phyloP scores from a whole-genome alignment of 2,888 invertebrate genomes.

The Hyposoter dolosus region DNA sequence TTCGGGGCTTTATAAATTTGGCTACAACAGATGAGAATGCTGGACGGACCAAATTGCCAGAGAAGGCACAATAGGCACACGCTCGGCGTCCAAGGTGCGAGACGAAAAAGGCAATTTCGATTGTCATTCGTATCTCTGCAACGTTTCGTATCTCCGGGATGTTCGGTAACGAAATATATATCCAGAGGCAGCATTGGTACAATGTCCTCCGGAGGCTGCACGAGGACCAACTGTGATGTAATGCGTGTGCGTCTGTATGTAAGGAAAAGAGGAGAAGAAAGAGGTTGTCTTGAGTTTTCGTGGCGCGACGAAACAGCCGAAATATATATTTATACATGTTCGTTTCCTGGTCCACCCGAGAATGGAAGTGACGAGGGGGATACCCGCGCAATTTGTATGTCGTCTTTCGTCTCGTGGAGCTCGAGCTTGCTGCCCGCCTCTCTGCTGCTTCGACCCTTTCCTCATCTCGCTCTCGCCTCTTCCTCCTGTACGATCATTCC shows the following conservation, averaged over 20 bases:
- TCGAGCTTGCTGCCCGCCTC: slow-evolving; percentile 64
- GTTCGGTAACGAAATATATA: slow-evolving; percentile 52
- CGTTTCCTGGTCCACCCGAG: slow-evolving; percentile 70
- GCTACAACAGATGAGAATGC: slow-evolving; percentile 17
- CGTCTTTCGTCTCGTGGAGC: slow-evolving; percentile 66
- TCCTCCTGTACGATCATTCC: slow-evolving; percentile 29
- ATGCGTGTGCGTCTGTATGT: slow-evolving; percentile 31
- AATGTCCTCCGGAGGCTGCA: slow-evolving; percentile 44
- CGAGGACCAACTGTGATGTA: slow-evolving; percentile 28
- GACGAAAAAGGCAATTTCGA: slow-evolving; percentile 65
- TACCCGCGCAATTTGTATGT: slow-evolving; percentile 69
- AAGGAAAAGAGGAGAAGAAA: slow-evolving; percentile 62
- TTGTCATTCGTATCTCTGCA: slow-evolving; percentile 54
- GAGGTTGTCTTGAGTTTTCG: slow-evolving; percentile 66
- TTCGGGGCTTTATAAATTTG: slow-evolving; percentile 50
- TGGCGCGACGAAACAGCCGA: slow-evolving; percentile 43
- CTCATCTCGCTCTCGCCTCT: slow-evolving; percentile 35
- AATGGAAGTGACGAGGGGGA: slow-evolving; percentile 72
- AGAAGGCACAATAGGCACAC: slow-evolving; percentile 7
- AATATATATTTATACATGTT: slow-evolving; percentile 57
- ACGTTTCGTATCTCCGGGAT: slow-evolving; percentile 47
- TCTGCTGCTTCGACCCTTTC: slow-evolving; percentile 67
- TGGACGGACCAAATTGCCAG: slow-evolving; percentile 12
- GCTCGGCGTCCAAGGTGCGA: slow-evolving; percentile 16
- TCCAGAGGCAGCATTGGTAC: slow-evolving; percentile 42